Percentiles rank a stretch among this genome's conserved stretches.
These are phyloP conservation scores for Polymixis flavicincta DNA, from an alignment of 2,888 invertebrate species.

Conservation along the genomic window DNA sequence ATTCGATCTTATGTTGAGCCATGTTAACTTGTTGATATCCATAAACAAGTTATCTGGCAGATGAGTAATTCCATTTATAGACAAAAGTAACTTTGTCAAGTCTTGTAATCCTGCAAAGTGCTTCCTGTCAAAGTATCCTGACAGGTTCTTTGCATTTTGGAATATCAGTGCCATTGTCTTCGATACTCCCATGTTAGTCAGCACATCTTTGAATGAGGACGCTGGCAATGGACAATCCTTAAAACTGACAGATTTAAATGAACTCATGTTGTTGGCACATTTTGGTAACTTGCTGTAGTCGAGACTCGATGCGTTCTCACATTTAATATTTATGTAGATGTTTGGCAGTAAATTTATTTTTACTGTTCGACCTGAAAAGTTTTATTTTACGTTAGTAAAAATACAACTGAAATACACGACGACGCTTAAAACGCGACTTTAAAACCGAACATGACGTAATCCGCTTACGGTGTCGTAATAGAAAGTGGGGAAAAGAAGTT, in stretches of 20 bases:
- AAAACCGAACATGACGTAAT: conserved; percentile 52
- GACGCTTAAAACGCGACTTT: conserved; percentile 26
- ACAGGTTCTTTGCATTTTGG: conserved; percentile 88
- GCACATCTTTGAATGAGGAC: conserved; percentile 86
- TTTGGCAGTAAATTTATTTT: conserved; percentile 86
- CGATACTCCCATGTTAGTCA: conserved; percentile 85
- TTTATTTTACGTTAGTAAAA: conserved; percentile 52
- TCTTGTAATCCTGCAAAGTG: conserved; percentile 91
- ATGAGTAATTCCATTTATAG: conserved; percentile 91
- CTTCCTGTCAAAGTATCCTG: conserved; percentile 89
- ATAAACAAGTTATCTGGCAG: conserved; percentile 91
- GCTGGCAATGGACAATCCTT: conserved; percentile 90
- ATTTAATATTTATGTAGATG: conserved; percentile 85
- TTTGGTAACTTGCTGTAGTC: conserved; percentile 87
- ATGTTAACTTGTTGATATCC: conserved; percentile 91
- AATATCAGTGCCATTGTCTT: conserved; percentile 90
- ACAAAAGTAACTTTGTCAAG: conserved; percentile 89
- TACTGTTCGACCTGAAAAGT: conserved; percentile 84
- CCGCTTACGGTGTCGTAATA: conserved; percentile 32
- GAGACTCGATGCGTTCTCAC: conserved; percentile 82
- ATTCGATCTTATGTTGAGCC: conserved; percentile 92
- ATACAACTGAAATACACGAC: conserved; percentile 22
- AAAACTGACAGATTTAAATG: conserved; percentile 87
- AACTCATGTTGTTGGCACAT: conserved; percentile 82
- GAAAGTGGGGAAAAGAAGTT: no score